These are phyloP conservation scores for Chelonus insularis DNA, from an alignment of 1,140 invertebrate species.

Conservation along the genomic window DNA sequence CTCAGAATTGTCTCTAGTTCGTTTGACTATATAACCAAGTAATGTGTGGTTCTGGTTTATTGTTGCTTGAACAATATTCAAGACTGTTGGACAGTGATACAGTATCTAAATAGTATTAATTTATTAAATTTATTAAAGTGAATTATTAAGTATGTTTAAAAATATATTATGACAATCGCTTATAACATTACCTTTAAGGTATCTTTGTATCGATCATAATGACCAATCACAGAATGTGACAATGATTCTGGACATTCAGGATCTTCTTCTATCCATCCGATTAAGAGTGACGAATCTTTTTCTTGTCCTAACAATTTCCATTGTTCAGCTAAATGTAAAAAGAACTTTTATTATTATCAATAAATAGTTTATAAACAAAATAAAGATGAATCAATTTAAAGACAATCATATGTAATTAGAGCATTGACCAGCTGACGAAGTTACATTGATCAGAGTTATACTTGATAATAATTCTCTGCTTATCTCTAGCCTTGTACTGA, in stretches of 20 bases:
- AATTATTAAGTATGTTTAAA: too few species aligned
- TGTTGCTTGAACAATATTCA: slow-evolving; percentile 77
- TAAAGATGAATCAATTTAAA: too few species aligned
- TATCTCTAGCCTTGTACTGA: neutral
- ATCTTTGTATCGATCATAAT: slow-evolving; percentile 49
- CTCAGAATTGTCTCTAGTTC: slow-evolving; percentile 28
- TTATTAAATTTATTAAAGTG: too few species aligned
- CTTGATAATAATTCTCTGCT: too few species aligned
- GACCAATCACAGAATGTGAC: slow-evolving; percentile 49
- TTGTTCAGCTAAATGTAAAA: slow-evolving; percentile 65
- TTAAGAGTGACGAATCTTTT: slow-evolving; percentile 69
- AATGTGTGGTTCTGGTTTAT: slow-evolving; percentile 70
- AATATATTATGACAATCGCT: too few species aligned
- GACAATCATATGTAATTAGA: too few species aligned
- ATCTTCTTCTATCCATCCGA: slow-evolving; percentile 69
- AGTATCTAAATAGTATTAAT: slow-evolving; percentile 62
- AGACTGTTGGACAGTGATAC: slow-evolving; percentile 65
- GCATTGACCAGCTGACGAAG: neutral
- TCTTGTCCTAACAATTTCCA: slow-evolving; percentile 79
- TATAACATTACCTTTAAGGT: slow-evolving; percentile 45
- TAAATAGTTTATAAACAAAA: neutral
- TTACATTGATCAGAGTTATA: too few species aligned
- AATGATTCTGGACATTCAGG: slow-evolving; percentile 44
- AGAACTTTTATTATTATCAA: neutral
- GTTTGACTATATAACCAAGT: slow-evolving; percentile 69